Conservation (phyloP, 1,140 invertebrate genomes). For the Metopolophium dirhodum region DNA sequence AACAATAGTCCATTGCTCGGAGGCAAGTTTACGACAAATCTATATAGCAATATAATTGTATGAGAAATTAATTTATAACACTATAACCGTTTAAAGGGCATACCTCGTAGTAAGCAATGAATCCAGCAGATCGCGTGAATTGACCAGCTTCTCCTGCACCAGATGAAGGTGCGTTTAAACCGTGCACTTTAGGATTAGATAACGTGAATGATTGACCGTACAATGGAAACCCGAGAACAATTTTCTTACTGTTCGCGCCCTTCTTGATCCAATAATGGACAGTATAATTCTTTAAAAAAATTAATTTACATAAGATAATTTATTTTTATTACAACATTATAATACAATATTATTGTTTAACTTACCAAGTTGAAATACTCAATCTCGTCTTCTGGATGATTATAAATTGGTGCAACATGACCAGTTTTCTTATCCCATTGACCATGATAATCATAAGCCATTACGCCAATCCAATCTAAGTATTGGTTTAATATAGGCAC, state of each 20-base stretch:
- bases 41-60: conserved; percentile 62
- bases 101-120: conserved; percentile 88
- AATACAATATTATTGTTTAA: conserved; percentile 6
- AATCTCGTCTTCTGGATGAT: conserved; percentile 77
- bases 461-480: conserved; percentile 87
- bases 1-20: conserved; percentile 79
- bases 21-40: conserved; percentile 81
- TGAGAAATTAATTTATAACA: neutral
- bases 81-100: neutral
- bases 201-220: conserved; percentile 87
- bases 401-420: conserved; percentile 81
- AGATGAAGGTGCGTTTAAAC: conserved; percentile 76
- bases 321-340: neutral
- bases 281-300: conserved; percentile 76
- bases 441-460: conserved; percentile 87
- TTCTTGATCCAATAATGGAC: conserved; percentile 88
- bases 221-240: conserved; percentile 89
- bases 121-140: conserved; percentile 82
- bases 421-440: conserved; percentile 85
- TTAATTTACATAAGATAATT: neutral
- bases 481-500: conserved; percentile 74
- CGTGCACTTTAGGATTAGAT: conserved; percentile 67
- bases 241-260: conserved; percentile 78
- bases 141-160: conserved; percentile 79
- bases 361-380: conserved; percentile 65